These are phyloP conservation scores for Centropus unirufus DNA, from an alignment of 2,113 vertebrate genomes.

Conservation along the genomic window DNA sequence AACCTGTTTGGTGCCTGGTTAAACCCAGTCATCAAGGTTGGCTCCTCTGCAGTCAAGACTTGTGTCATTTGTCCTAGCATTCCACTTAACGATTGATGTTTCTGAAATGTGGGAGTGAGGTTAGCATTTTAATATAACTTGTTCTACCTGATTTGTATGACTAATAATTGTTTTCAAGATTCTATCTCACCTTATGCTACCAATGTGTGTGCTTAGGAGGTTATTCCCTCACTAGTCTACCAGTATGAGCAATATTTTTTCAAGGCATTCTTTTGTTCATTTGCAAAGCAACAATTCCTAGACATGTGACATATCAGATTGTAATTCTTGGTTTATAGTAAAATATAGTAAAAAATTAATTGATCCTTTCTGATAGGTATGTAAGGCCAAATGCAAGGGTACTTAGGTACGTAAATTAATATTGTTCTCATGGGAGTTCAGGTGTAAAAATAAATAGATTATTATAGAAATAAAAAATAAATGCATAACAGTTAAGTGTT, in stretches of 20 bases:
- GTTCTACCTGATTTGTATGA: not conserved
- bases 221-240: not conserved
- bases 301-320: not conserved
- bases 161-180: not conserved
- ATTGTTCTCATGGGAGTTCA: not conserved
- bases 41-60: not conserved
- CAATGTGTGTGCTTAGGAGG: not conserved
- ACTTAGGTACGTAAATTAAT: not conserved
- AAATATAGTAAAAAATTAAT: not conserved
- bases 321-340: not conserved
- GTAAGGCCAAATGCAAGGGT: not conserved
- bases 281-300: not conserved
- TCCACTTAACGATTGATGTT: not conserved
- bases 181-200: not conserved
- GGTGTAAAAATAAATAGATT: not conserved
- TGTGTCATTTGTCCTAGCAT: not conserved
- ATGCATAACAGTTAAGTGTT: not conserved
- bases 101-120: not conserved
- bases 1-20: not conserved
- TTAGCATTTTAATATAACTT: not conserved
- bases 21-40: not conserved
- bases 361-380: not conserved
- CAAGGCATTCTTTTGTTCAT: not conserved
- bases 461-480: not conserved
- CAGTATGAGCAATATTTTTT: not conserved